These are phyloP conservation scores for Pseudochaenichthys georgianus DNA, from an alignment of 2,797 vertebrate species.

Conservation along the genomic window DNA sequence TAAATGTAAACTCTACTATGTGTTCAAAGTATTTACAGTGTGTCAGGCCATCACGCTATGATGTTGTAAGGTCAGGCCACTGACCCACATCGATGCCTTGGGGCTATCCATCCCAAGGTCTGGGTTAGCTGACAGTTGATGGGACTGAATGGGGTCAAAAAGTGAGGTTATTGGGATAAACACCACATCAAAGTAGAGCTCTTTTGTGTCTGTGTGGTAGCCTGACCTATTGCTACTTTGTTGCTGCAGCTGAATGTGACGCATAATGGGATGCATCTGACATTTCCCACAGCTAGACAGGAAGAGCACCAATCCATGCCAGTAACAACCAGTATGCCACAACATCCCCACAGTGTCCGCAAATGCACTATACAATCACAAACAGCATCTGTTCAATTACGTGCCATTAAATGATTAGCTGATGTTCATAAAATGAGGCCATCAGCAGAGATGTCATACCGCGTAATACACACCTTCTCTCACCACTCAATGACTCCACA, in stretches of 20 bases:
- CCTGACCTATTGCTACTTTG: conserved; percentile 23
- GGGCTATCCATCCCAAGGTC: conserved; percentile 37
- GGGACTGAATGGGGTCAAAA: conserved; percentile 72
- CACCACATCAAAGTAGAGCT: conserved; percentile 37
- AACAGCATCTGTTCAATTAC: conserved; percentile 60
- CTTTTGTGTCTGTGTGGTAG: conserved; percentile 15
- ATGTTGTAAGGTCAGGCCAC: conserved; percentile 40
- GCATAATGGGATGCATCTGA: conserved; percentile 13
- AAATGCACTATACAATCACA: conserved; percentile 19
- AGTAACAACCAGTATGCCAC: conserved; percentile 9
- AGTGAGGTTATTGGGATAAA: conserved; percentile 43
- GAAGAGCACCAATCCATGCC: background rate
- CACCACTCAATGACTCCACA: conserved; percentile 11
- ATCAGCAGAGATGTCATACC: conserved; percentile 14
- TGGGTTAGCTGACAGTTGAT: conserved; percentile 42
- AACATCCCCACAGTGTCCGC: conserved; percentile 2
- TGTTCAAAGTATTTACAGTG: conserved; percentile 1
- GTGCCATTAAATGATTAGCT: conserved; percentile 47
- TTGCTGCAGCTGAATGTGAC: conserved; percentile 22
- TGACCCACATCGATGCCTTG: conserved; percentile 44
- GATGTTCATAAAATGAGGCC: conserved; percentile 46
- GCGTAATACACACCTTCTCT: conserved; percentile 20
- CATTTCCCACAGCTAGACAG: conserved; percentile 1
- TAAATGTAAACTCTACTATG: background rate
- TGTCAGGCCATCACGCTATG: conserved; percentile 12